Evolutionary conservation across 2,113 vertebrate genomes (phyloP).

Genomic region (Salvator merianae): DNA sequence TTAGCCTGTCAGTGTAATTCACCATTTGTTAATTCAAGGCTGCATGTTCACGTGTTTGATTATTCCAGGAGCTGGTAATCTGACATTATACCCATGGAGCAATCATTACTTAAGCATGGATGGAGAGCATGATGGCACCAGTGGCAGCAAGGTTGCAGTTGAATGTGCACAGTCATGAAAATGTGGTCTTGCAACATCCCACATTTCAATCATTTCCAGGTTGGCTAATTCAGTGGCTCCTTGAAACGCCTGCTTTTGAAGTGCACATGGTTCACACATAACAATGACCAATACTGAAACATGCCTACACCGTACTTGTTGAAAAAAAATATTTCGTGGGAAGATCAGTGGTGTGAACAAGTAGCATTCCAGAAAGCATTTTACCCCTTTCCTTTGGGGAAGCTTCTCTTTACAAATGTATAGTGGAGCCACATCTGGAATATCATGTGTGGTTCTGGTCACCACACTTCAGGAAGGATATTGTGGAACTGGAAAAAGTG

Average conservation of each 20-base stretch:
- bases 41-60: not conserved
- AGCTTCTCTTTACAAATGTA: too few species aligned
- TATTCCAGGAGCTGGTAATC: not conserved
- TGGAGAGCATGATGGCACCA: not conserved
- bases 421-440: too few species aligned
- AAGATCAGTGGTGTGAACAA: not conserved
- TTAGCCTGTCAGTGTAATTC: not conserved
- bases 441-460: too few species aligned
- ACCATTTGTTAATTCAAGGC: not conserved
- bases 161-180: slow-evolving; percentile 8
- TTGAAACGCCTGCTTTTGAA: not conserved
- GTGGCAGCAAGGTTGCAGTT: not conserved
- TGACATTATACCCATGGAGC: not conserved
- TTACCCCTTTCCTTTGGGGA: too few species aligned
- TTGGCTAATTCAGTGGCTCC: not conserved
- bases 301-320: too few species aligned
- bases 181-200: not conserved
- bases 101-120: not conserved
- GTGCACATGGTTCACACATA: not conserved
- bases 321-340: not conserved
- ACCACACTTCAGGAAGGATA: too few species aligned
- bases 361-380: too few species aligned
- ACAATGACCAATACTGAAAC: not conserved
- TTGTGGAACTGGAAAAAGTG: too few species aligned
- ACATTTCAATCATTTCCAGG: not conserved